Conservation (phyloP, 92 coral and sea anemone genomes). For the Epizoanthus illoricatus region DNA sequence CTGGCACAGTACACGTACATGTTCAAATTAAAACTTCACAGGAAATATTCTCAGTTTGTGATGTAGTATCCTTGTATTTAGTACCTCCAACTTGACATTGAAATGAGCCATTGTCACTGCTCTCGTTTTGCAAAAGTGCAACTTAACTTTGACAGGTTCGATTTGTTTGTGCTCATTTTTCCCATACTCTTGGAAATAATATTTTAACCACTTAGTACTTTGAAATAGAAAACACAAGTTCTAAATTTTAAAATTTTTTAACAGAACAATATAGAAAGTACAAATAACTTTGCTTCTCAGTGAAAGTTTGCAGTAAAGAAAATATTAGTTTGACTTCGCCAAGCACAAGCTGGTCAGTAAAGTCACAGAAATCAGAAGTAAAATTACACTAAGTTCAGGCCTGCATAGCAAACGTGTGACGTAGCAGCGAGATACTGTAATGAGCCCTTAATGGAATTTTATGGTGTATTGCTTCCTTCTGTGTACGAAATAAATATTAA, state of each 20-base stretch:
- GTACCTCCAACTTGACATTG: constrained; percentile 20
- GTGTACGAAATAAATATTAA: too few relatives aligned
- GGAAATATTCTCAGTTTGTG: too few relatives aligned
- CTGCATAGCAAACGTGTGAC: constrained; percentile 1
- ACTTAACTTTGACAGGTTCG: not conserved
- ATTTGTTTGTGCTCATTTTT: not conserved
- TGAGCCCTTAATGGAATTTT: not conserved
- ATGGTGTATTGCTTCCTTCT: too few relatives aligned
- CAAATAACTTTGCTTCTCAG: not conserved
- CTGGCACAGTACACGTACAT: too few relatives aligned
- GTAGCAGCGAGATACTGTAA: not conserved
- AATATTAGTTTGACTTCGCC: not conserved
- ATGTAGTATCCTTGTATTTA: not conserved
- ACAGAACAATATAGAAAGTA: not conserved
- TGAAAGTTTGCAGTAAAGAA: not conserved
- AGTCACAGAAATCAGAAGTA: too few relatives aligned
- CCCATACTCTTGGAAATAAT: not conserved
- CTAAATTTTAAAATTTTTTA: not conserved
- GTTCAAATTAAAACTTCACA: too few relatives aligned
- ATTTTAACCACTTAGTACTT: too few relatives aligned
- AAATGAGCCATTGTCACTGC: not conserved
- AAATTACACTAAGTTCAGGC: too few relatives aligned
- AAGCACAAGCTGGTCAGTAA: too few relatives aligned
- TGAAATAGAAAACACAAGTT: too few relatives aligned
- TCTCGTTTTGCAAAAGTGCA: not conserved